phyloP scores from a whole-genome alignment of 2,888 invertebrate genomes.

The Trachelus tabidus region DNA sequence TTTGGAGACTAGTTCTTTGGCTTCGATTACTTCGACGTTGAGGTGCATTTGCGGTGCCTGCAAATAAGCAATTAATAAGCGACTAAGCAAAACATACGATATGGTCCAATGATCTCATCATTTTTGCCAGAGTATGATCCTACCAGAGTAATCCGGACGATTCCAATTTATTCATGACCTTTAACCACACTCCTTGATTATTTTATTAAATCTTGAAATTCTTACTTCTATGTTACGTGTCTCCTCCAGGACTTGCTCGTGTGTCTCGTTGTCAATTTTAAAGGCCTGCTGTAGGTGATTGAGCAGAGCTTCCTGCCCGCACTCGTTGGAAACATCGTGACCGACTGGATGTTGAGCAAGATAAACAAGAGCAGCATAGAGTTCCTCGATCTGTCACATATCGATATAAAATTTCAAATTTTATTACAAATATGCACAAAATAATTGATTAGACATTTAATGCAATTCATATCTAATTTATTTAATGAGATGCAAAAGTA shows the following conservation, averaged over 20 bases:
- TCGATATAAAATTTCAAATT: neutral
- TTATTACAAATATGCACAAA: neutral
- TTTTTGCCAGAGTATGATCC: neutral
- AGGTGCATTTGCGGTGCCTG: constrained; percentile 83
- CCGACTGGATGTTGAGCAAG: constrained; percentile 88
- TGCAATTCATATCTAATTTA: neutral
- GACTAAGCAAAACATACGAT: neutral
- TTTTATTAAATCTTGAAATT: neutral
- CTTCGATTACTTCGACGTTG: constrained; percentile 88
- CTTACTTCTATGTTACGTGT: constrained; percentile 79
- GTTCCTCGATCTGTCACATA: constrained; percentile 80
- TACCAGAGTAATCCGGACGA: neutral
- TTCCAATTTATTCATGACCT: neutral
- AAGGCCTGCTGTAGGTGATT: constrained; percentile 85
- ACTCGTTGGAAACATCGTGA: constrained; percentile 78
- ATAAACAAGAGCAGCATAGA: constrained; percentile 85
- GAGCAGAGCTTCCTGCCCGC: constrained; percentile 76
- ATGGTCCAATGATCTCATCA: neutral
- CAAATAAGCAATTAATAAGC: neutral
- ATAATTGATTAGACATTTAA: neutral
- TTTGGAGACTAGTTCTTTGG: constrained; percentile 85
- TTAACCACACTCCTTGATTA: neutral
- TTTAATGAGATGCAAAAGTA: neutral
- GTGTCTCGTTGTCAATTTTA: constrained; percentile 81
- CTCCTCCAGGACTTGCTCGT: constrained; percentile 76